These are phyloP conservation scores for Drosophila triauraria DNA, from an alignment of 1,140 invertebrate species.

Conservation along the genomic window DNA sequence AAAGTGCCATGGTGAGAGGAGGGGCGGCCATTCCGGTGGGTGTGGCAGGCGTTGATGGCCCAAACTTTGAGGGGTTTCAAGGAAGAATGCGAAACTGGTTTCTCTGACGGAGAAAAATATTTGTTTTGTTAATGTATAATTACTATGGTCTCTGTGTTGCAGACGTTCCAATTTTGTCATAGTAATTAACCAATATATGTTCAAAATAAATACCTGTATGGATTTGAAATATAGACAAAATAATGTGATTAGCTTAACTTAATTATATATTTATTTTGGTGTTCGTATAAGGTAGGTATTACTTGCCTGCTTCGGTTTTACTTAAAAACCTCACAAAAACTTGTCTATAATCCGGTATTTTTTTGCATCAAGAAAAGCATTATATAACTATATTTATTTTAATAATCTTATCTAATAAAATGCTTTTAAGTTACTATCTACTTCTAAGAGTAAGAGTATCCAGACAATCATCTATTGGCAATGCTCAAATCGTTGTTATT, in stretches of 20 bases:
- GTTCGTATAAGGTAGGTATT: background rate
- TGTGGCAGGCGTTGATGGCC: conserved; percentile 49
- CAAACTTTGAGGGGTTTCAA: conserved; percentile 18
- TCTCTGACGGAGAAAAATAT: conserved; percentile 17
- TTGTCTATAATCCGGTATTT: too few relatives aligned
- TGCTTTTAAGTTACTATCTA: background rate
- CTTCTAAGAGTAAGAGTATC: conserved; percentile 14
- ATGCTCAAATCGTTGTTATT: conserved; percentile 46
- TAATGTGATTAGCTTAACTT: background rate
- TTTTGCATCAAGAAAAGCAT: too few relatives aligned
- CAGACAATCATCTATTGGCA: background rate
- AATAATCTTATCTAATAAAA: too few relatives aligned
- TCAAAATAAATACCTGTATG: background rate
- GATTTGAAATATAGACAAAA: background rate
- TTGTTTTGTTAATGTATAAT: background rate
- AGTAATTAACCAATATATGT: background rate
- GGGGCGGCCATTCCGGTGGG: conserved; percentile 28
- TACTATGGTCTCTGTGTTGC: background rate
- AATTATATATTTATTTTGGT: background rate
- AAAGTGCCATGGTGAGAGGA: conserved; percentile 44
- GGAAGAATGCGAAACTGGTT: conserved; percentile 40
- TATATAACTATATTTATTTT: background rate
- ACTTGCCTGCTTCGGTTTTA: too few relatives aligned
- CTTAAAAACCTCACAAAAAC: too few relatives aligned
- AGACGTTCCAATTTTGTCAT: background rate